phyloP scores from a whole-genome alignment of 2,797 vertebrate genomes.

The Champsocephalus gunnari region DNA sequence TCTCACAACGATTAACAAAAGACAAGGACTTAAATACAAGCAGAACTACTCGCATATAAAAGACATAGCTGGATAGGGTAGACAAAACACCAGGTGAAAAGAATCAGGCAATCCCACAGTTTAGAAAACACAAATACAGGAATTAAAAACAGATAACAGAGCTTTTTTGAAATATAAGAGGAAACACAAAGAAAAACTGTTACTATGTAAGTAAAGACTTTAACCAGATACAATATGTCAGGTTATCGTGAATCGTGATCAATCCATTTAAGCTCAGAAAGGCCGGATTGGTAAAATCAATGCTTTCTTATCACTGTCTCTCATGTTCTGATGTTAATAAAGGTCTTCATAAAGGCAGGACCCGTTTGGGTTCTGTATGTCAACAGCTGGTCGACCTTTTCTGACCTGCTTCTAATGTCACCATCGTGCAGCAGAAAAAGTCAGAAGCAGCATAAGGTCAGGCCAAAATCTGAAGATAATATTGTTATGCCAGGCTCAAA shows the following conservation, averaged over 20 bases:
- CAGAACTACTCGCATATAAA: too few species aligned
- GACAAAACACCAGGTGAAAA: too few species aligned
- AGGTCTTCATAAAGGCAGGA: constrained; percentile 17
- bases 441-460: constrained; percentile 46
- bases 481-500: constrained; percentile 5
- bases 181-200: too few species aligned
- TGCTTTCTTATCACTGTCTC: background rate
- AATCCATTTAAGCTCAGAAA: background rate
- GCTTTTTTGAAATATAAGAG: too few species aligned
- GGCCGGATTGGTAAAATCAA: background rate
- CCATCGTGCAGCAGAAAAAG: constrained; percentile 40
- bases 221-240: background rate
- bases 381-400: constrained; percentile 57
- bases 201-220: background rate
- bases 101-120: too few species aligned
- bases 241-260: background rate
- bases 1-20: too few species aligned
- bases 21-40: too few species aligned
- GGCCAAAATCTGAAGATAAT: constrained; percentile 16
- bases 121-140: too few species aligned
- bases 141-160: too few species aligned
- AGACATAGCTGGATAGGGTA: too few species aligned
- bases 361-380: constrained; percentile 18
- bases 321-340: constrained; percentile 9
- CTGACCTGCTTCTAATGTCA: constrained; percentile 46